phyloP scores from a whole-genome alignment of 2,888 invertebrate species.

The Cerastis leucographa region DNA sequence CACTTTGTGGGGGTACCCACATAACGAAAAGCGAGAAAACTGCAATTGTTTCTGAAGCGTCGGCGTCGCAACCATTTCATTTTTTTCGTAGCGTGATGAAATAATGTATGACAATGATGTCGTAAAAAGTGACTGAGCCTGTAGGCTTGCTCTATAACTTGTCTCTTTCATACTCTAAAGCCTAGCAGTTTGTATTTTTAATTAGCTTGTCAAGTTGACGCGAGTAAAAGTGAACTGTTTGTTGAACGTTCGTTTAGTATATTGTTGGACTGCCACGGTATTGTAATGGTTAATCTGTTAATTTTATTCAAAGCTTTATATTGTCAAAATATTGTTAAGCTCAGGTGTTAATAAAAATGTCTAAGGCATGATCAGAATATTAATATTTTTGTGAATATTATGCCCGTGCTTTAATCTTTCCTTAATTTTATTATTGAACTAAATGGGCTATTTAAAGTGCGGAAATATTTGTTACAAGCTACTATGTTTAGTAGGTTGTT shows the following conservation, averaged over 20 bases:
- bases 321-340: constrained; percentile 44
- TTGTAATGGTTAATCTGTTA: constrained; percentile 40
- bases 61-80: neutral
- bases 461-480: neutral
- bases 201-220: constrained; percentile 78
- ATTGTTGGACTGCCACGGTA: constrained; percentile 49
- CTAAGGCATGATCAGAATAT: neutral
- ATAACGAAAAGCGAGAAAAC: neutral
- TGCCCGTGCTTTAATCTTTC: too few species aligned
- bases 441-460: too few species aligned
- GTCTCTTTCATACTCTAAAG: constrained; percentile 38
- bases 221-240: constrained; percentile 68
- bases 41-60: neutral
- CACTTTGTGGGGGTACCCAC: too few species aligned
- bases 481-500: too few species aligned
- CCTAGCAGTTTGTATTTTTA: constrained; percentile 74
- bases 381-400: neutral
- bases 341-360: neutral
- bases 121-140: neutral
- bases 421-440: neutral
- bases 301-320: constrained; percentile 39
- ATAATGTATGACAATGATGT: neutral
- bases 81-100: neutral
- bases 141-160: neutral
- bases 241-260: constrained; percentile 48